Base-by-base conservation (phyloP, 2,797 vertebrate species). In the Tauraco hartlaubi region DNA sequence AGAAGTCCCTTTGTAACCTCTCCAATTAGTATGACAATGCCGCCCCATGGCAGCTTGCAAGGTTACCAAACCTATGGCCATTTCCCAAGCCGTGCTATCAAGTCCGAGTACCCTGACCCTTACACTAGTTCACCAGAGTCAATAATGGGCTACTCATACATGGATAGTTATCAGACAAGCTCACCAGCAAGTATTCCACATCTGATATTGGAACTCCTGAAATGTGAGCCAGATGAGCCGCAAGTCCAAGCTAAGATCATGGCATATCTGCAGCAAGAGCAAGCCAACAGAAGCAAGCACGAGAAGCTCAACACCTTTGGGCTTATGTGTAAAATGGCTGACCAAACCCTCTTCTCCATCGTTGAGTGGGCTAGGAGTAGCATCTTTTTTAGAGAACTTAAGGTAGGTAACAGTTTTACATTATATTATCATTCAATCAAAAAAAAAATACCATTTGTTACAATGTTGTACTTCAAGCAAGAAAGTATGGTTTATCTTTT, bases 291-390 rank as follows among this genome's bases (percentile, higher is more conserved):
- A 71, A 98, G 99, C 97, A 99, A 99, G 91, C 99, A 99, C 0
- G 99, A 99, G 95, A 99, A 99, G 98, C 99, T 99, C 98, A 99
- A 99, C 97, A 99, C 99, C 0, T 99, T 99, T 43, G 99, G 99
- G 90, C 99, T 99, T 80, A 99, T 99, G 99, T 99, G 99, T 97
- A 99, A 99, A 98, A 99, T 99, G 99, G 99, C 99, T 3, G 99
- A 99, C 98, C 99, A 99, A 98, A 99, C 99, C 6, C 99, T 99
- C 87, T 99, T 99, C 98, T 99, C 99, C 97, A 99, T 99, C 37
- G 99, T 99, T 16, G 99, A 99, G 96, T 99, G 99, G 99, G 99
- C 99, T 33, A 98, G 99, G 96, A 99, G 99, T 98, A 99, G 99
- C 97, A 98, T 99, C 97, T 99, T 99, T 98, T 99, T 99, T 98